phyloP scores from a whole-genome alignment of 2,888 invertebrate genomes.

The Rotaria sp. region DNA sequence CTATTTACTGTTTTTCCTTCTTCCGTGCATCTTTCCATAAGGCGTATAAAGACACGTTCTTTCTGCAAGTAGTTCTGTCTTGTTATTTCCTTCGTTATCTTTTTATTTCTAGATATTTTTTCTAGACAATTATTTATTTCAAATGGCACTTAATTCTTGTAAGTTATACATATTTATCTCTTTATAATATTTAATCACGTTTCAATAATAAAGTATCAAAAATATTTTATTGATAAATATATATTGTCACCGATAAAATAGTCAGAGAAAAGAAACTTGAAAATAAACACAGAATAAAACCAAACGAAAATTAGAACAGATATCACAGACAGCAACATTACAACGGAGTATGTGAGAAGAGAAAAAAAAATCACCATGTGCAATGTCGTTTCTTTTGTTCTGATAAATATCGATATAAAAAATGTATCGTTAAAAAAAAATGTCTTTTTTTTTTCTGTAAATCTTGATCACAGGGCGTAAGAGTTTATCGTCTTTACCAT shows the following conservation, averaged over 20 bases:
- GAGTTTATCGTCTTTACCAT: slow-evolving; percentile 30
- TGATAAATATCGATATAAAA: background rate
- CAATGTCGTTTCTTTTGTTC: background rate
- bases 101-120: background rate
- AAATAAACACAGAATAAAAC: background rate
- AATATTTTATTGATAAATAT: background rate
- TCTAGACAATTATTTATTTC: background rate
- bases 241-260: background rate
- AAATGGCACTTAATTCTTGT: background rate
- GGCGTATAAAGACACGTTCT: background rate
- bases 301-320: background rate
- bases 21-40: slow-evolving; percentile 5
- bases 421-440: no score
- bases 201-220: background rate
- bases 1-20: slow-evolving; percentile 1
- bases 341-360: background rate
- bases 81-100: background rate
- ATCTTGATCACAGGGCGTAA: background rate
- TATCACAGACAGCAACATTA: background rate
- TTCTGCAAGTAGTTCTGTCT: background rate
- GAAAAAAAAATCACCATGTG: background rate
- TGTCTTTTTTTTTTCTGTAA: background rate
- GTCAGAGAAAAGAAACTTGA: background rate
- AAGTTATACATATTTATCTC: background rate
- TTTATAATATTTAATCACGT: background rate